Base-by-base conservation (phyloP, 2,113 vertebrate species). In the Lasiurus borealis region DNA sequence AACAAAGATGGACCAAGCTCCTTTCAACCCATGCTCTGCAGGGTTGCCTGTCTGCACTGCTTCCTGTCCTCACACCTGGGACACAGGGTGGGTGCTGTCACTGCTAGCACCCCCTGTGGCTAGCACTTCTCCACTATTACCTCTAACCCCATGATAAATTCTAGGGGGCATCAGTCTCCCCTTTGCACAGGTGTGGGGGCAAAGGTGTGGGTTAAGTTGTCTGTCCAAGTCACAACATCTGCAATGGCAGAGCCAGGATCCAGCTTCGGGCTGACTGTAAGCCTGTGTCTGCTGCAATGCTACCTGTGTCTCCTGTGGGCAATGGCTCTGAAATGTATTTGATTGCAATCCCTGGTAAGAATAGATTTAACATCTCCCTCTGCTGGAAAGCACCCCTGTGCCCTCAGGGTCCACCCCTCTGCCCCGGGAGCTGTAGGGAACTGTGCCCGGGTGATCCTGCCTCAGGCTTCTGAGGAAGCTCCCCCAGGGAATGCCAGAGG, bases 141-240 rank as follows among this genome's bases (percentile, higher is more conserved):
- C 31, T 18, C 15, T 54, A 75, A 75, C 78, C 36, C 36, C 18
- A 8, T 18, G 3, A 78, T 44, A 86, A 78, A 16, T n/a, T 14
- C 13, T 13, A 10, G 23, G 1, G 0, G 1, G 29, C 25, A 23
- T 81, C 44, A 59, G 31, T 2, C 16, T 54, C 50, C 54, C 11
- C 48, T n/a, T 40, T 44, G 59, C 16, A 6, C 23, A 29, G 0
- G 0, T 3, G 1, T 36, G 25, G 36, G 13, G 6, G 36, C 0
- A 16, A 87, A 50, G 7, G 71, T 46, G 23, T 46, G 7, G 10
- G n/a, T 90, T 66, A 64, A 76, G 71, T 34, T 34, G 18, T 46
- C 57, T n/a, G 25, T 50, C 19, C 36, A 29, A 57, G 34, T 81
- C 57, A 59, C n/a, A 9, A 12, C 73, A n/a, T 27, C 27, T 18